Base-by-base conservation (phyloP, 1,140 invertebrate species). In the Drosophila hydei region DNA sequence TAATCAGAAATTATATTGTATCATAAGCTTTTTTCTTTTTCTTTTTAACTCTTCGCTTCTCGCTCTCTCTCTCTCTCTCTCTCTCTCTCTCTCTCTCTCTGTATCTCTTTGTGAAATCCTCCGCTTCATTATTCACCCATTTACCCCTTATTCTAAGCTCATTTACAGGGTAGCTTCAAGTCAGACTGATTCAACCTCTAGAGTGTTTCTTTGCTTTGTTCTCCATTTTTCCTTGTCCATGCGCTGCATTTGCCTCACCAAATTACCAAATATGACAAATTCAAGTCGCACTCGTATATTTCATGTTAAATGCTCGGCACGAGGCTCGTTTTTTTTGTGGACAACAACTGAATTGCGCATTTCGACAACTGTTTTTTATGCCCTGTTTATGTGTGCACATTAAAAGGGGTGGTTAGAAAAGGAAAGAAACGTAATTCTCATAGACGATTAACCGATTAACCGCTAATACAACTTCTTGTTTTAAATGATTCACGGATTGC, bases 291-390 rank as follows among this genome's bases (percentile, higher is more conserved):
- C 42, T 72, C 70, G 47, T 60, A 72, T 68, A 60, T 68, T 54
- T 68, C 54, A 11, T 47, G 47, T 45, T 54, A 60, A 72, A 72
- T 54, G 69, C 38, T 68, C 11, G 54, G 21, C 63, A 60, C 40
- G 43, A 64, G 60, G 3, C 67, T 51, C 47, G 47, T 11, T n/a
- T 47, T 1, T 12, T 11, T 33, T 33, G 3, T 47, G 19, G 45
- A 2, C 45, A 25, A 9, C 21, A 47, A 14, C 42, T 61, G 9
- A 11, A 11, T 12, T 45, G 11, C 18, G 30, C 50, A 19, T 52
- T 52, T n/a, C 9, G 51, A 54, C 51, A 54, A 38, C 33, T 38
- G 51, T 36, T 54, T 54, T 23, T 7, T 4, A 38, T 54, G 47
- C 62, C 21, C 40, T 60, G 21, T 43, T 55, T 47, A 45, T 25